Evolutionary conservation across 2,888 invertebrate genomes (phyloP).

Genomic region (Cheilosia scutellata): DNA sequence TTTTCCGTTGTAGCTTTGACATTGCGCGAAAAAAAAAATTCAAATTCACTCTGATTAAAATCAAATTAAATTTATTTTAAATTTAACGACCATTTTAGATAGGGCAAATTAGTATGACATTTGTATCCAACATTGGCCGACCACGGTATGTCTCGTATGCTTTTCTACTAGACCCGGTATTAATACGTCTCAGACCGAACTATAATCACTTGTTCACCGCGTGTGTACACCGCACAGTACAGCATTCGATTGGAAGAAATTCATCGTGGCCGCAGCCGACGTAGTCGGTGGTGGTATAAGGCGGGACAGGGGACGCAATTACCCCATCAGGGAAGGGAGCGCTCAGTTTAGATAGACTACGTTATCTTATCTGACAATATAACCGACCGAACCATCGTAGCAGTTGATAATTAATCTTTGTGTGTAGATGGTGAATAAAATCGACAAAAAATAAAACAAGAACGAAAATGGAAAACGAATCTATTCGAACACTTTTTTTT

Average conservation of each 20-base stretch:
- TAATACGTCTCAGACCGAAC: constrained; percentile 2
- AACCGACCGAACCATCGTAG: constrained; percentile 56
- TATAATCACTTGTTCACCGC: constrained; percentile 35
- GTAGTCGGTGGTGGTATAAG: constrained; percentile 1
- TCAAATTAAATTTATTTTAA: constrained; percentile 12
- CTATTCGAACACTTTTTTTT: constrained; percentile 30
- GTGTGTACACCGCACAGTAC: constrained; percentile 54
- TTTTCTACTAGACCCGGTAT: constrained; percentile 1
- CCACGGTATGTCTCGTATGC: constrained; percentile 45
- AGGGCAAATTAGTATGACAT: background rate
- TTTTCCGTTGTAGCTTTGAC: constrained; percentile 78
- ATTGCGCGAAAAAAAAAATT: constrained; percentile 47
- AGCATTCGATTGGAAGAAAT: constrained; percentile 61
- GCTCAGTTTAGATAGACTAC: constrained; percentile 31
- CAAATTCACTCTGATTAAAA: constrained; percentile 22
- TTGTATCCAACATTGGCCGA: constrained; percentile 31
- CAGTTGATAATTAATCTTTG: constrained; percentile 65
- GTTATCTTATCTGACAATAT: constrained; percentile 68
- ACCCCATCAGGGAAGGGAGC: constrained; percentile 18
- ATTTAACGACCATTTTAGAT: constrained; percentile 64
- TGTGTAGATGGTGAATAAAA: constrained; percentile 33
- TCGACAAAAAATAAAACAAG: constrained; percentile 21
- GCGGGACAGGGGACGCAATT: constrained; percentile 2
- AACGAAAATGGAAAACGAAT: constrained; percentile 32
- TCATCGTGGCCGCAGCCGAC: constrained; percentile 20